Percentiles rank a stretch among this genome's conserved stretches.
Evolutionary conservation across 2,888 invertebrate genomes (phyloP).

Genomic region (Epinotia ramella): DNA sequence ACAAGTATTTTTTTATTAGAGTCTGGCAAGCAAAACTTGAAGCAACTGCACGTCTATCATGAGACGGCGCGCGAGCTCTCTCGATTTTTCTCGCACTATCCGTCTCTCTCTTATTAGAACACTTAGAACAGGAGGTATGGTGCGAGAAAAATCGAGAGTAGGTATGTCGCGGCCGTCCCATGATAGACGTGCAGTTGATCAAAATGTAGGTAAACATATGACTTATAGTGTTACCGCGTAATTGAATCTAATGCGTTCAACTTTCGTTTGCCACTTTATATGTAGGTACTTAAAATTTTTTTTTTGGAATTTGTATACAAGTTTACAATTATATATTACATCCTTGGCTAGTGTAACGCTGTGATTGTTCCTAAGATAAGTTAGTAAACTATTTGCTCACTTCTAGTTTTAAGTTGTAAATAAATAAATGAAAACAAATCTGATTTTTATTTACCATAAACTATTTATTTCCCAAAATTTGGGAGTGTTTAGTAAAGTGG

Average conservation of each 20-base stretch:
- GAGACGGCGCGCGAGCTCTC: no score
- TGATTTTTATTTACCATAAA: conserved; percentile 28
- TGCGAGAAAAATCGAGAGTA: no score
- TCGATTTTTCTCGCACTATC: no score
- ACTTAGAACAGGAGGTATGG: no score
- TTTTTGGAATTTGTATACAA: conserved; percentile 13
- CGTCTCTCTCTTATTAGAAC: no score
- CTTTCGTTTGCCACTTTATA: background rate
- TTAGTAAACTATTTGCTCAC: conserved; percentile 68
- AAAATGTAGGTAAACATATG: no score
- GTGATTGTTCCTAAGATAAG: conserved; percentile 73
- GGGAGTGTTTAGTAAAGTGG: background rate
- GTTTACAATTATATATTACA: background rate
- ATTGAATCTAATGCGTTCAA: no score
- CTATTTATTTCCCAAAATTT: background rate
- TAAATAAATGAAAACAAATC: conserved; percentile 48
- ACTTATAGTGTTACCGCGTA: no score
- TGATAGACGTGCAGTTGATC: no score
- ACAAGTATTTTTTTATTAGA: background rate
- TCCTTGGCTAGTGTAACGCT: conserved; percentile 60
- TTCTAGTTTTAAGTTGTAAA: conserved; percentile 58
- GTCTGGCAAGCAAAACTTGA: background rate
- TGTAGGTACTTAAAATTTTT: background rate
- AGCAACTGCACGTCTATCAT: no score
- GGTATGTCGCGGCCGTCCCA: no score